phyloP scores from a whole-genome alignment of 2,113 vertebrate genomes.

The Pomatorhinus ruficollis region DNA sequence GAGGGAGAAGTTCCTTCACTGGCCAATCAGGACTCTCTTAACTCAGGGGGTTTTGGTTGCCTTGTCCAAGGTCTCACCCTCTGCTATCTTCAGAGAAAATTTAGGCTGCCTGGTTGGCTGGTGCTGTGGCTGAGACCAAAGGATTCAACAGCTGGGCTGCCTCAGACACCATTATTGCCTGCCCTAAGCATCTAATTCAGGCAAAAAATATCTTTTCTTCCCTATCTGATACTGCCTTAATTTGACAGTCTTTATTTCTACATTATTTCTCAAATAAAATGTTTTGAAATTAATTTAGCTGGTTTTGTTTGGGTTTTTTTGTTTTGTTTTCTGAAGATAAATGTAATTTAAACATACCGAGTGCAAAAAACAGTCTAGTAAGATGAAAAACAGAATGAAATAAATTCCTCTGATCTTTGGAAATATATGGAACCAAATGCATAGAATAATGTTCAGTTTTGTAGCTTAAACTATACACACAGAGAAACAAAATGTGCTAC shows the following conservation, averaged over 20 bases:
- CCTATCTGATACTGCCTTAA: not conserved
- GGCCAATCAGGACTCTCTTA: not conserved
- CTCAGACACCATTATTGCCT: not conserved
- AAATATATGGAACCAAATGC: not conserved
- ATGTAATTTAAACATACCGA: not conserved
- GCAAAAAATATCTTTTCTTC: not conserved
- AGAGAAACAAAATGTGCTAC: not conserved
- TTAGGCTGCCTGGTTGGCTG: not conserved
- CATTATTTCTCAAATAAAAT: not conserved
- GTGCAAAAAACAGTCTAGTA: not conserved
- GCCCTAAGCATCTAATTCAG: not conserved
- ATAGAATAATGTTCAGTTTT: not conserved
- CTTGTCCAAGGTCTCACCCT: not conserved
- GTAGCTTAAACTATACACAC: not conserved
- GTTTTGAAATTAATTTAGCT: not conserved
- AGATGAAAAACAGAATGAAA: not conserved
- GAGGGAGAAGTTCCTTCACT: not conserved
- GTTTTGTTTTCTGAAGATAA: not conserved
- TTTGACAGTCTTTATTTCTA: not conserved
- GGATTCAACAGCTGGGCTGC: not conserved
- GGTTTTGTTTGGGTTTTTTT: not conserved
- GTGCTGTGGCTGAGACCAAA: not conserved
- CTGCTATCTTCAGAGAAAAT: not conserved
- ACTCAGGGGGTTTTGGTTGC: not conserved
- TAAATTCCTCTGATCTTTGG: not conserved